phyloP scores from a whole-genome alignment of 2,888 invertebrate species.

The Aricia artaxerxes region DNA sequence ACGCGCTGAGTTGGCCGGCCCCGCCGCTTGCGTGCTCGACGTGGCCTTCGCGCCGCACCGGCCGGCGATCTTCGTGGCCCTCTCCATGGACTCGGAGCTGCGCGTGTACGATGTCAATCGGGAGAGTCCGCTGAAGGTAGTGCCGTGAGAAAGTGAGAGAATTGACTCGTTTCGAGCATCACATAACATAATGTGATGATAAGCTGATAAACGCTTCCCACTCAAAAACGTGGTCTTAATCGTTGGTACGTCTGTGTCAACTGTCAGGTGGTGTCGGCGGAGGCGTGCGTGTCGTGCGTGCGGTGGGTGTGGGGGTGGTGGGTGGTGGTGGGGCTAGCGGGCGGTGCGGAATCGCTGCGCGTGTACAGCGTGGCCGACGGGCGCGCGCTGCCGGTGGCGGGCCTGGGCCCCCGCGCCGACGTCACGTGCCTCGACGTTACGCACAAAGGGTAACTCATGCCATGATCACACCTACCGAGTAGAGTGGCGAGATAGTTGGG shows the following conservation, averaged over 20 bases:
- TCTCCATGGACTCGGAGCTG: conserved; percentile 66
- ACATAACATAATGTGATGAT: no score
- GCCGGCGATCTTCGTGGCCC: conserved; percentile 59
- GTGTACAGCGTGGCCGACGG: conserved; percentile 57
- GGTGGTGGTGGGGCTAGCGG: conserved; percentile 53
- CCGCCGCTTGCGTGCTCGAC: conserved; percentile 58
- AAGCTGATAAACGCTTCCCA: no score
- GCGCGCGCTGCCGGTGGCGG: conserved; percentile 51
- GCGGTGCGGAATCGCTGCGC: conserved; percentile 44
- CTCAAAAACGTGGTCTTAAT: no score
- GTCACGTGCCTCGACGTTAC: conserved; percentile 54
- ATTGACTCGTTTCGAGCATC: neutral
- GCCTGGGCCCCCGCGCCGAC: conserved; percentile 45
- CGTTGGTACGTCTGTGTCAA: neutral
- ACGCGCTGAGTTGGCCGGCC: conserved; percentile 54
- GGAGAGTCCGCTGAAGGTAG: conserved; percentile 57
- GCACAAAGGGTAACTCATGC: conserved; percentile 54
- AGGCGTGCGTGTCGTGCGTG: conserved; percentile 56
- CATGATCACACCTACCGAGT: neutral
- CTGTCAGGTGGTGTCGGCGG: conserved; percentile 56
- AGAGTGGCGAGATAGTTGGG: no score
- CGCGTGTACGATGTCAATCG: conserved; percentile 63
- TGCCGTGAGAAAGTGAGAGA: neutral
- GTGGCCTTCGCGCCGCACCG: conserved; percentile 59
- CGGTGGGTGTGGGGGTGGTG: conserved; percentile 57